A percentile compares a stretch with the other conserved stretches of the same genome.
phyloP scores from a whole-genome alignment of 2,113 vertebrate species.

The Forbesichthys papilliferus region DNA sequence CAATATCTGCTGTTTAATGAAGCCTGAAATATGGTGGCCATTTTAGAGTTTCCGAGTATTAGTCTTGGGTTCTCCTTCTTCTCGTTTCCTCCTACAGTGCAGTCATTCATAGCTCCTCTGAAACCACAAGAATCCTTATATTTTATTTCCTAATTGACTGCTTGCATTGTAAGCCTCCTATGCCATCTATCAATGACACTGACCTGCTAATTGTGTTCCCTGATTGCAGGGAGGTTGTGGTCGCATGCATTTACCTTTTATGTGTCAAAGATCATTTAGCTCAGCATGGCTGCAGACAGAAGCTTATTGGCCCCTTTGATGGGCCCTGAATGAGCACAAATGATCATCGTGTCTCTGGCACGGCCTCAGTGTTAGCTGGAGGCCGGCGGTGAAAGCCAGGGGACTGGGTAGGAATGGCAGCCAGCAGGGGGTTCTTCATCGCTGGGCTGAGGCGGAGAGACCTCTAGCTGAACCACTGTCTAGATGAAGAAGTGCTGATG shows the following conservation, averaged over 20 bases:
- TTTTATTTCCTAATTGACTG: constrained; percentile 1
- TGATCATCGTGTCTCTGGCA: constrained; percentile 65
- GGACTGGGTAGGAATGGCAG: constrained; percentile 49
- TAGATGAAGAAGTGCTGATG: constrained; percentile 67
- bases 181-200: constrained; percentile 19
- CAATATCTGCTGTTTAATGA: constrained; percentile 59
- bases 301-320: constrained; percentile 24
- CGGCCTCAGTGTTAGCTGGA: constrained; percentile 51
- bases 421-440: constrained; percentile 60
- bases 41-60: constrained; percentile 47
- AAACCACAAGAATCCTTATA: constrained; percentile 19
- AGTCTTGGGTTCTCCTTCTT: constrained; percentile 30
- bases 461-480: constrained; percentile 64
- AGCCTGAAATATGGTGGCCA: constrained; percentile 52
- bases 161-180: constrained; percentile 24
- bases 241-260: constrained; percentile 40
- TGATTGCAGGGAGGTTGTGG: constrained; percentile 26
- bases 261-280: constrained; percentile 51
- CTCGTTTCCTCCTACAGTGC: constrained; percentile 18
- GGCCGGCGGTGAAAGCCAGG: constrained; percentile 50
- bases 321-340: constrained; percentile 52
- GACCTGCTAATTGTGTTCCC: constrained; percentile 46
- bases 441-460: constrained; percentile 57
- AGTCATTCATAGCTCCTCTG: constrained; percentile 19
- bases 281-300: constrained; percentile 46